Evolutionary conservation across 2,113 vertebrate species (phyloP), one percentile per base, ranked within the genome.

Genomic region (Oxygymnocypris stewartii): DNA sequence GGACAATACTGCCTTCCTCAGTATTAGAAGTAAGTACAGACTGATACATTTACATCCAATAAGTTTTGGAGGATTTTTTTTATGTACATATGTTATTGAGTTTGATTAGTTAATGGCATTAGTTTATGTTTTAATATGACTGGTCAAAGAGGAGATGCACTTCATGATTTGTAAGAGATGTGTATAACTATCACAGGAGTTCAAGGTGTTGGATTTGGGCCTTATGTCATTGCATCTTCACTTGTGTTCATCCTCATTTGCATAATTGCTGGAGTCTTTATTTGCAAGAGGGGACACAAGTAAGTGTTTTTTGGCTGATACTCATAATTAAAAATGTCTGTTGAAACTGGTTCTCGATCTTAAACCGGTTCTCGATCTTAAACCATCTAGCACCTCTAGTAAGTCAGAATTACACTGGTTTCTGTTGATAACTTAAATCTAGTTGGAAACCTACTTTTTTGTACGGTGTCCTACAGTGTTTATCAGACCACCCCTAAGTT

Each of bases 1-100:
- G 87, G 54, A 77, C 16, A 91, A 57, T 49, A 87, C 84, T 11
- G 77, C 49, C 57, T 47, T 61, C 0, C 35, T 93, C 5, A 90
- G 54, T 54, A 90, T 93, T 23, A 90, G 84, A 59, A 84, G 92
- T 93, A 88, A 84, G 67, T 28, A 80, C 5, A 85, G 9, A 11
- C n/a, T 47, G 59, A 63, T 23, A 57, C 6, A 20, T 18, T 57
- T 57, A 57, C 6, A 20, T 57, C 54, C 54, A 59, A 59, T 6
- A 57, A 2, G 6, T 57, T 57, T 57, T 57, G 54, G 18, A 20
- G 54, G 54, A 23, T 57, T 20, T 23, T 31, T 59, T 23, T 3
- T 37, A 28, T 31, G 14, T 35, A 10, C 8, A 47, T 28, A 14
- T 13, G 3, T 49, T 49, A 49, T 14, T 49, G 47, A 49, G 47